Conservation (phyloP, 2,113 vertebrate genomes). For the Phainopepla nitens region DNA sequence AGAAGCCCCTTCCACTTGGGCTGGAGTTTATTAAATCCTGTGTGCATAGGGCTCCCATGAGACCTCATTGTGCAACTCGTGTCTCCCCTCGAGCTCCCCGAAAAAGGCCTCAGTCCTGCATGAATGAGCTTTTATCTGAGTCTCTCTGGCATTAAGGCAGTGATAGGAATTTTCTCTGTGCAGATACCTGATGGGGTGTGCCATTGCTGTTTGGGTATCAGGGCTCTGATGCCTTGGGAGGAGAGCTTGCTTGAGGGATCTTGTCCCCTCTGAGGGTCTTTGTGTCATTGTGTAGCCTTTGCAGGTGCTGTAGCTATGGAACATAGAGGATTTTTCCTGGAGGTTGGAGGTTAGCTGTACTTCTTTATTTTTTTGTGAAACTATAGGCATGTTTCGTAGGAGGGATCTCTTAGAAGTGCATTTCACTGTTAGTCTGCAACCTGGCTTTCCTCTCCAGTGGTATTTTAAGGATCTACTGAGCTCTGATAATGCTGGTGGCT, state of each 20-base stretch:
- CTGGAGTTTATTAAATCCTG: not conserved
- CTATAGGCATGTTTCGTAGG: not conserved
- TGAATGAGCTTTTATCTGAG: not conserved
- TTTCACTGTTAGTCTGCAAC: not conserved
- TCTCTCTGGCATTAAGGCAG: not conserved
- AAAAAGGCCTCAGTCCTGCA: not conserved
- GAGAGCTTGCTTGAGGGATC: not conserved
- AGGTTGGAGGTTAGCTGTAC: not conserved
- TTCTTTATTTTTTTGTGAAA: not conserved
- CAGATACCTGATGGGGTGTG: not conserved
- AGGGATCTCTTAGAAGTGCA: not conserved
- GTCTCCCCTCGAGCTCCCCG: not conserved
- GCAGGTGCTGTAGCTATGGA: not conserved
- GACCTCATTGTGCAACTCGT: not conserved
- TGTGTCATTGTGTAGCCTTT: not conserved
- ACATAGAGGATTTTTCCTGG: not conserved
- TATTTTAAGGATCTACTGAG: not conserved
- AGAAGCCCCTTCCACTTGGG: not conserved
- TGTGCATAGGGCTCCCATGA: rapidly evolving
- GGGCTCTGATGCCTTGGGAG: not conserved
- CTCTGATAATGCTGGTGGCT: not conserved
- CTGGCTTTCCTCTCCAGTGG: not conserved
- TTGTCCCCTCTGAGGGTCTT: not conserved
- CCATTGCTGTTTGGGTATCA: not conserved
- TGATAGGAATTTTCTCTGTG: not conserved